Base-by-base conservation (phyloP, 2,797 vertebrate genomes). In the Pristis pectinata region DNA sequence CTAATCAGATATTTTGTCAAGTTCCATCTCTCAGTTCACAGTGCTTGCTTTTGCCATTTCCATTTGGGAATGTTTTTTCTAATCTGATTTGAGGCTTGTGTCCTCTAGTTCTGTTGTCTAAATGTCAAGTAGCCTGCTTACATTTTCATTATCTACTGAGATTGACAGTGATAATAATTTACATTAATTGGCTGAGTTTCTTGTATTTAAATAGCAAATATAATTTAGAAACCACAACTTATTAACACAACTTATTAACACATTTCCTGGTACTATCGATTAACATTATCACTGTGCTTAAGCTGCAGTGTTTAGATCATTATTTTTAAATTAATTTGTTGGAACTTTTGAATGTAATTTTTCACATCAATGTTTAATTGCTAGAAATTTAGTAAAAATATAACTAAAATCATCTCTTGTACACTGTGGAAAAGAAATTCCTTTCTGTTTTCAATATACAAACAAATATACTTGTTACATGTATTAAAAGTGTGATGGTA, bases 301-400 rank as follows among this genome's bases (percentile, higher is more conserved):
- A 72, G 13, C 41, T 76, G 49, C 70, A 49, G 27, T n/a, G 11
- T 94, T 74, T 49, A 53, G 37, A 49, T 94, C 92, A 94, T 94
- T 76, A 80, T 74, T 24, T 91, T 91, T 64, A 37, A 91, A 67
- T 2, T 37, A 91, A 93, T 53, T 93, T 94, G 70, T 30, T 53
- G 70, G 41, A 56, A 56, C 41, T 6, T 49, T 53, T 94, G 92
- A 94, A 30, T 76, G 93, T 72, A 74, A 72, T 70, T 94, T 70
- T 94, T 94, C 24, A n/a, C 67, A 74, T 76, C 67, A 53, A 74
- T 30, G 44, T 76, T 49, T 34, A 94, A 94, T 94, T 94, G 41
- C 34, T 44, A 53, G 30, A 94, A 67, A 74, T 76, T 27, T 56
- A 49, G 13, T 53, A 94, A 74, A 67, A 44, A 30, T 24, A 93